Base-by-base conservation (phyloP, 2,888 invertebrate genomes). In the Xestoiulus laeticollis region DNA sequence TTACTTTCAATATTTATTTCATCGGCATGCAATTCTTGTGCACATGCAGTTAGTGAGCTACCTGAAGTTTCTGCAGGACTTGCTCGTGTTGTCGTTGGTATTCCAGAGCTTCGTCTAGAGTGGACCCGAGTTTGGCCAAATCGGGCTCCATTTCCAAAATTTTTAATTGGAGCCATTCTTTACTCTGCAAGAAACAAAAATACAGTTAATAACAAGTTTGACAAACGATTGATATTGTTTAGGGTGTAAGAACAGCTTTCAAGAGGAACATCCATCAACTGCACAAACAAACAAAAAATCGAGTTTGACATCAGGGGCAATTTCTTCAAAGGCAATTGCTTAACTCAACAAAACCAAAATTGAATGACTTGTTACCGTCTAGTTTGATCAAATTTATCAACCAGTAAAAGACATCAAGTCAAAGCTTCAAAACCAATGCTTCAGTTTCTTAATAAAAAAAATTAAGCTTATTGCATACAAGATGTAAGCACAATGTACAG, bases 61-160 rank as follows among this genome's bases (percentile, higher is more conserved):
- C 97, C 94, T 96, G 95, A 91, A 98, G 93, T 93, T 97, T 96
- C 90, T 94, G 93, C 88, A 97, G 94, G 90, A 97, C 95, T 92
- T 96, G 96, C 92, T 96, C 95, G 93, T 97, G 97, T 89, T 96
- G 95, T 90, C 94, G 94, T 91, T 96, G 95, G 90, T 96, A 93
- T 90, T 94, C 94, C 89, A 94, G 92, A 33, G 97, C 96, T 92
- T 96, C 96, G 90, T 95, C 94, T 89, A 96, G 93, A 90, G 94
- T 95, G 89, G 94, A 93, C 90, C 97, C 97, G 89, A 97, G 94
- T 90, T 95, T 94, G 90, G 96, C 95, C 90, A 97, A 93, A 91
- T 95, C 95, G 85, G 97, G 97, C 90, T 95, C 95, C 91, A 97
- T 94, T 92, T 97, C 96, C 91, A 97, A 94, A 89, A 97, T 95